Conservation (phyloP, 1,140 invertebrate species). For the Hermetia illucens region DNA sequence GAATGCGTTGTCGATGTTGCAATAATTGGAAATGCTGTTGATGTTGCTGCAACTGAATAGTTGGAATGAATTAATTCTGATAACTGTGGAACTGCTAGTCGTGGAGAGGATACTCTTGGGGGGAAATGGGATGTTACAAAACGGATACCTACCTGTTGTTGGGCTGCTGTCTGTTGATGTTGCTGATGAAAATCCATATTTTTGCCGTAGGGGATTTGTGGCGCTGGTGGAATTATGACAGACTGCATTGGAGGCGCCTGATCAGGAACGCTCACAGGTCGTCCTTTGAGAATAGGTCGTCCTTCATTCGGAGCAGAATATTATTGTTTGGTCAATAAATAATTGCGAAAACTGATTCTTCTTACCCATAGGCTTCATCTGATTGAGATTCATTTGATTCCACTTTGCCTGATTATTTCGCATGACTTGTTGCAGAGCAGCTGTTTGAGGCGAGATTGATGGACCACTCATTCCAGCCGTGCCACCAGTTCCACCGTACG, state of each 20-base stretch:
- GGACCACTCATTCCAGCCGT: slow-evolving; percentile 6
- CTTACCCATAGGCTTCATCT: slow-evolving; percentile 10
- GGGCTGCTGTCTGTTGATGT: not conserved
- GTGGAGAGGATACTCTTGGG: not conserved
- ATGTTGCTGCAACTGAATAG: slow-evolving; percentile 1
- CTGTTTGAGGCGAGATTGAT: slow-evolving; percentile 13
- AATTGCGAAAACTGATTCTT: not conserved
- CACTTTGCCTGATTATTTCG: slow-evolving; percentile 13
- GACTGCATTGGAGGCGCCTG: slow-evolving; percentile 9
- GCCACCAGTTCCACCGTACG: slow-evolving; percentile 2
- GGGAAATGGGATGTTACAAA: too few species aligned
- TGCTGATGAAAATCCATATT: slow-evolving; percentile 16
- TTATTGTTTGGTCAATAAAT: not conserved
- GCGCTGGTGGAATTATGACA: not conserved
- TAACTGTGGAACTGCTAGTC: not conserved
- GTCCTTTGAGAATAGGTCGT: slow-evolving; percentile 25
- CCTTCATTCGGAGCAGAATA: slow-evolving; percentile 10
- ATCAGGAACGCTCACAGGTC: too few species aligned
- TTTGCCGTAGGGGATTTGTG: slow-evolving; percentile 8
- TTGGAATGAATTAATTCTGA: not conserved
- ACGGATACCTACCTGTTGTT: too few species aligned
- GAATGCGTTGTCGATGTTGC: not conserved
- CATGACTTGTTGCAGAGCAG: slow-evolving; percentile 8
- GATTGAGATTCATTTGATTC: slow-evolving; percentile 20
- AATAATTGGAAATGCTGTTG: slow-evolving; percentile 1